A percentile compares a stretch with the other conserved stretches of the same genome.
These are phyloP conservation scores for Orchesella cincta DNA, from an alignment of 1,140 invertebrate genomes.

Conservation along the genomic window DNA sequence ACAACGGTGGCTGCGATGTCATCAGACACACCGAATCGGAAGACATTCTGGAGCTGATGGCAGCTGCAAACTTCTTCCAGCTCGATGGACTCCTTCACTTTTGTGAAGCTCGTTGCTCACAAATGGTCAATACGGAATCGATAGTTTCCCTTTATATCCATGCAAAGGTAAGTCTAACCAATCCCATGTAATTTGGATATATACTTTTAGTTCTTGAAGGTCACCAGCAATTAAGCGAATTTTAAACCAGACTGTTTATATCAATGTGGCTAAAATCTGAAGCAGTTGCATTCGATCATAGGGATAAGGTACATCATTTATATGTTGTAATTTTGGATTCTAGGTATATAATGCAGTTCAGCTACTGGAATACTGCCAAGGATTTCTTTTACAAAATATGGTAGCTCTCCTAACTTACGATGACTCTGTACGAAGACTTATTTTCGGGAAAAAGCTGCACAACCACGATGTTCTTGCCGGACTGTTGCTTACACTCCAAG, in stretches of 20 bases:
- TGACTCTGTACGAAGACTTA: slow-evolving; percentile 81
- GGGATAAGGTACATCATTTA: no score
- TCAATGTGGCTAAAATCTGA: no score
- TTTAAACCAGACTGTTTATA: no score
- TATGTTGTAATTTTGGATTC: background rate
- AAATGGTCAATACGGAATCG: slow-evolving; percentile 81
- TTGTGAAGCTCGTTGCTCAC: slow-evolving; percentile 81
- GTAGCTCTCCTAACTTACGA: slow-evolving; percentile 87
- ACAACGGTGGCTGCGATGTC: slow-evolving; percentile 75
- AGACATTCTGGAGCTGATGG: slow-evolving; percentile 84
- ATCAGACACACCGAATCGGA: slow-evolving; percentile 60
- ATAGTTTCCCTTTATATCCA: slow-evolving; percentile 91
- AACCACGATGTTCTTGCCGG: slow-evolving; percentile 86
- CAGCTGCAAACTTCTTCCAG: slow-evolving; percentile 89
- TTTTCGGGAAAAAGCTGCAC: slow-evolving; percentile 85
- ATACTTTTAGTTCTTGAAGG: no score
- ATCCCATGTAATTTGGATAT: no score
- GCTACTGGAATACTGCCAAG: slow-evolving; percentile 81
- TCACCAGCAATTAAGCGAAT: no score
- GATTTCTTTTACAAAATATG: slow-evolving; percentile 89
- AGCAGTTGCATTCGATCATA: no score
- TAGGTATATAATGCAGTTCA: slow-evolving; percentile 84
- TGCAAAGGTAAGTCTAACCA: slow-evolving; percentile 82
- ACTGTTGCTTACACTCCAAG: slow-evolving; percentile 75
- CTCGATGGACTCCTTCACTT: slow-evolving; percentile 79